Conservation (phyloP, 2,888 invertebrate genomes). For the Caenorhabditis sp. region DNA sequence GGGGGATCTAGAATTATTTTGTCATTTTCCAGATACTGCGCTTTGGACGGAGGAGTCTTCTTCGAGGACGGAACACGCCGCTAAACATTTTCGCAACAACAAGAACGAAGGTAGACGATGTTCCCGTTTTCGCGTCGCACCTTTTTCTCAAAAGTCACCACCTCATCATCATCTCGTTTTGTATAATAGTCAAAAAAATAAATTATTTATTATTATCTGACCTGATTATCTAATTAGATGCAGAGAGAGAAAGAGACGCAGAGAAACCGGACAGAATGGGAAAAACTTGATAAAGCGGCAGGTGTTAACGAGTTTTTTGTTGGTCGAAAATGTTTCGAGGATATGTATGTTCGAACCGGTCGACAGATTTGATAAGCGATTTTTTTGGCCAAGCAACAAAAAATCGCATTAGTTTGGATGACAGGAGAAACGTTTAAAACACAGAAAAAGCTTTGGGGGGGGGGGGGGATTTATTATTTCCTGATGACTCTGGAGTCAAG, state of each 20-base stretch:
- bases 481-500: too few species aligned
- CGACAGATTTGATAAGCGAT: too few species aligned
- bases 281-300: background rate
- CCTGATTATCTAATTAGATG: background rate
- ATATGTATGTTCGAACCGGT: too few species aligned
- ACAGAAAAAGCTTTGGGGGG: too few species aligned
- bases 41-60: conserved; percentile 65
- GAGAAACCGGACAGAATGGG: background rate
- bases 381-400: too few species aligned
- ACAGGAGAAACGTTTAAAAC: too few species aligned
- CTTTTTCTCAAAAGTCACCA: conserved; percentile 9
- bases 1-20: background rate
- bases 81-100: conserved; percentile 19
- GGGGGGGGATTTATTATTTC: too few species aligned
- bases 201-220: background rate
- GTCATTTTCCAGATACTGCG: conserved; percentile 51
- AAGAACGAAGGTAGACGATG: conserved; percentile 31
- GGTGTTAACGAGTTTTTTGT: background rate
- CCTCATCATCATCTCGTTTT: conserved; percentile 18
- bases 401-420: too few species aligned
- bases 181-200: background rate
- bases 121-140: conserved; percentile 37
- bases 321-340: too few species aligned
- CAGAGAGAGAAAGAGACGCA: too few species aligned
- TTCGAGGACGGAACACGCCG: conserved; percentile 64